Percentiles rank a stretch among this genome's conserved stretches.
phyloP scores from a whole-genome alignment of 2,888 invertebrate genomes.

The Pammene fasciana region DNA sequence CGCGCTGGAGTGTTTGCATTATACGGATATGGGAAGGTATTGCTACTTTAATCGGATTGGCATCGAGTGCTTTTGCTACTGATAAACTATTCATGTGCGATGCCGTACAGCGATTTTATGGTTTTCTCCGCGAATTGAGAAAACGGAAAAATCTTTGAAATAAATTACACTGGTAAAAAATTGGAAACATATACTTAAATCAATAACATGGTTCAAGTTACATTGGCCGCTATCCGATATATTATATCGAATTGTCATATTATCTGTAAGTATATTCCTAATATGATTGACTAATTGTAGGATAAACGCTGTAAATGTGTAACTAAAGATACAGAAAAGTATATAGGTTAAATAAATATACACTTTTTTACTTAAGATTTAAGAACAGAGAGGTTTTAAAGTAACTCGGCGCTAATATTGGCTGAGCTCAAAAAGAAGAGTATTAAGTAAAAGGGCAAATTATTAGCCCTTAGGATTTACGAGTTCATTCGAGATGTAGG shows the following conservation, averaged over 20 bases:
- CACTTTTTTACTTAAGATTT: neutral
- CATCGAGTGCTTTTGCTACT: conserved; percentile 3
- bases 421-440: neutral
- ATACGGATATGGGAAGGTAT: neutral
- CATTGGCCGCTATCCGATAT: no score
- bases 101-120: neutral
- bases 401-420: conserved; percentile 19
- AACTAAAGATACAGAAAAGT: no score
- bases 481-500: neutral
- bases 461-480: conserved; percentile 24
- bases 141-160: no score
- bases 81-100: neutral
- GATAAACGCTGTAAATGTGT: no score
- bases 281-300: no score
- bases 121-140: neutral
- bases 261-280: no score
- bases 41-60: conserved; percentile 3
- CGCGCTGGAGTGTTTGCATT: conserved; percentile 6
- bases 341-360: no score
- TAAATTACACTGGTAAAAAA: no score
- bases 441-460: conserved; percentile 22
- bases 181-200: no score
- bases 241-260: no score
- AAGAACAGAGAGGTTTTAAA: conserved; percentile 6
- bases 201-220: no score